A percentile compares a stretch with the other conserved stretches of the same genome.
Evolutionary conservation across 2,113 vertebrate genomes (phyloP).

Genomic region (Scalopus aquaticus): DNA sequence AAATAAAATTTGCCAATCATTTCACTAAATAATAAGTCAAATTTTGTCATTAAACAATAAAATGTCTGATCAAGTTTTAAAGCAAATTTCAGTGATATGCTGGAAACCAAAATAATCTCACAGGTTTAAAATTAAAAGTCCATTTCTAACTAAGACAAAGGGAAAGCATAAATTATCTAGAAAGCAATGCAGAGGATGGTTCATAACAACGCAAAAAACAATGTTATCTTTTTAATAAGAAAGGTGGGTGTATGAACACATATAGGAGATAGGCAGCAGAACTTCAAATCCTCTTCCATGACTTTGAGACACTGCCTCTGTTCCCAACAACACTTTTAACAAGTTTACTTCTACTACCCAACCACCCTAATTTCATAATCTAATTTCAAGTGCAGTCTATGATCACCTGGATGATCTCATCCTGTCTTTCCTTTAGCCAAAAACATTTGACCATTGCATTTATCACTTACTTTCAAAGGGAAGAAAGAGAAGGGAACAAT

Average conservation of each 20-base stretch:
- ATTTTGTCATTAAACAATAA: conserved; percentile 28
- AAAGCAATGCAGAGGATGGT: background rate
- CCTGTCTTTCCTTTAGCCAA: background rate
- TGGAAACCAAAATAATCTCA: background rate
- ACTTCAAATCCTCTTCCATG: background rate
- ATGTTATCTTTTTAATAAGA: background rate
- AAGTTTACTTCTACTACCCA: background rate
- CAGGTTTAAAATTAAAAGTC: background rate
- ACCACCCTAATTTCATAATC: background rate
- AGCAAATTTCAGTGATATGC: background rate
- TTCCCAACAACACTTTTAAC: background rate
- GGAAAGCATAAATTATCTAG: background rate
- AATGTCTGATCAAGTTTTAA: conserved; percentile 35
- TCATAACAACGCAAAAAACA: background rate
- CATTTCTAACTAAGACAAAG: conserved; percentile 10
- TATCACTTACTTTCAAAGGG: background rate
- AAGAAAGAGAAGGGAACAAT: background rate
- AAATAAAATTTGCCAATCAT: background rate
- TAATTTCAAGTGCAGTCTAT: background rate
- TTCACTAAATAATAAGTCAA: background rate
- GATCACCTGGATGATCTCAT: background rate
- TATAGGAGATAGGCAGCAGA: background rate
- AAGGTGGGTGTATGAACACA: background rate
- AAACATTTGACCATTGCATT: background rate
- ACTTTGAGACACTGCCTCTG: background rate